These are phyloP conservation scores for Blennius ocellaris DNA, from an alignment of 2,113 vertebrate genomes.

Conservation along the genomic window DNA sequence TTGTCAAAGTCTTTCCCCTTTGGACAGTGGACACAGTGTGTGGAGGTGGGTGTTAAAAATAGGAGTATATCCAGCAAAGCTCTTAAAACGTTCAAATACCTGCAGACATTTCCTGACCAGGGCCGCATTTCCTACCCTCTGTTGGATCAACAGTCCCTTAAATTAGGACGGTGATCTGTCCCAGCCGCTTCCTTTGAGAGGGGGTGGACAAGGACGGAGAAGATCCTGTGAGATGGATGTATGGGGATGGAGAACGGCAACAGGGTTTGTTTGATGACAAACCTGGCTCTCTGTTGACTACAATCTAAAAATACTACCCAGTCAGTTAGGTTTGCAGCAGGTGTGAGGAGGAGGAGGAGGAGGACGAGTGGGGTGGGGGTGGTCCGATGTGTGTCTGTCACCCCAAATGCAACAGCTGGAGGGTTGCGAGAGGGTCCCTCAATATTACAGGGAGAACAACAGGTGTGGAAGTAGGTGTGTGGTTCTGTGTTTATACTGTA, in stretches of 20 bases:
- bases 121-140: constrained; percentile 52
- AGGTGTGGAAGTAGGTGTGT: constrained; percentile 60
- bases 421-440: constrained; percentile 32
- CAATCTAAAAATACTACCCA: constrained; percentile 78
- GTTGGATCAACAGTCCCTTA: constrained; percentile 56
- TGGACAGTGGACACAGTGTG: constrained; percentile 49
- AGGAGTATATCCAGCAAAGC: constrained; percentile 52
- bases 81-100: constrained; percentile 60
- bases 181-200: constrained; percentile 60
- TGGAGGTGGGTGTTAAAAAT: constrained; percentile 56
- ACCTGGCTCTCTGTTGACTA: constrained; percentile 71
- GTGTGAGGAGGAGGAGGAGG: background rate
- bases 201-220: constrained; percentile 15
- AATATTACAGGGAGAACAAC: constrained; percentile 46
- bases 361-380: no score
- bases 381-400: constrained; percentile 52
- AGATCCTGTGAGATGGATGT: constrained; percentile 28
- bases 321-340: constrained; percentile 48
- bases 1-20: constrained; percentile 12
- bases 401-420: constrained; percentile 67
- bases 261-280: constrained; percentile 55
- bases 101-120: constrained; percentile 66
- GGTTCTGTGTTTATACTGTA: constrained; percentile 52
- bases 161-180: constrained; percentile 58
- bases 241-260: background rate